Evolutionary conservation across 2,113 vertebrate genomes (phyloP), one percentile per base, ranked within the genome.

Genomic region (Amphiprion percula): DNA sequence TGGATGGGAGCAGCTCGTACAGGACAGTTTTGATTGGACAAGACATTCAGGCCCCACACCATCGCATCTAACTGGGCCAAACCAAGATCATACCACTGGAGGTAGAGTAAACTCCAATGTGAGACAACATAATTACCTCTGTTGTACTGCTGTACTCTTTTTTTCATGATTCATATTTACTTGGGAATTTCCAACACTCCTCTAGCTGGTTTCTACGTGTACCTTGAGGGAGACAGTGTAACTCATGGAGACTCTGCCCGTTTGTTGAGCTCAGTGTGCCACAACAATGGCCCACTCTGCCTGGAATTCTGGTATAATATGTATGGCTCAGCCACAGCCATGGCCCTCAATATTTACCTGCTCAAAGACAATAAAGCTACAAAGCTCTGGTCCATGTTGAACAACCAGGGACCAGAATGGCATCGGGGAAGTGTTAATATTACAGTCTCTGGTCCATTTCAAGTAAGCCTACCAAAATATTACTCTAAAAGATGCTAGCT

Each of bases 271-370:
- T 90, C 93, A 0, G 47, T 4, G 14, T 96, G 96, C 83, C 55
- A 76, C 23, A 80, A 75, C 4, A 49, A 73, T 14, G 94, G 94
- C 68, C 65, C 85, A 0, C 80, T 95, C 68, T 97, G 96, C 86
- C 86, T 97, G 72, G 68, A 83, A 17, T 96, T 97, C 87, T 96
- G 96, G 96, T 96, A 96, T 84, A 94, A 96, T 84, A 96, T 96
- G 94, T 94, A 95, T 3, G 96, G 96, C 33, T 71, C 26, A 12
- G 91, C 93, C 24, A 0, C 10, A 2, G 41, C 80, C 3, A 96
- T 95, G 94, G 76, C 85, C 14, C 88, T 97, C 41, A 90, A 85
- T 2, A 76, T 96, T 8, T 94, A 95, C 56, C 72, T 90, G 47
- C 64, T 92, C 19, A 66, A 93, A 60, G 69, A 44, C 14, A 83